Percentiles rank a stretch among this genome's conserved stretches.
Evolutionary conservation across 2,797 vertebrate genomes (phyloP).

Genomic region (Columba guinea): DNA sequence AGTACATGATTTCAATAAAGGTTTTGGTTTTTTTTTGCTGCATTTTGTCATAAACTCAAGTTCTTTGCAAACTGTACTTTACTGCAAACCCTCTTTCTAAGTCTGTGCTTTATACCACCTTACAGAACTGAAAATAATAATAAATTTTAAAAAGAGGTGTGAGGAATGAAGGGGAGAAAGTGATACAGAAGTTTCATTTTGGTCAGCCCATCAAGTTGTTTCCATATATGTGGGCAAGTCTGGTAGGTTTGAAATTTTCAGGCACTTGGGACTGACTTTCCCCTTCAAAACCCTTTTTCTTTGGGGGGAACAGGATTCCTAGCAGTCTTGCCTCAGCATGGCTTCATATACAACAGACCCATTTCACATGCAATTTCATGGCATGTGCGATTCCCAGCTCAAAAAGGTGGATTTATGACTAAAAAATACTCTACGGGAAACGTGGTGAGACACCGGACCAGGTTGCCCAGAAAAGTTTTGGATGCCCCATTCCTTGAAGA

Average conservation of each 20-base stretch:
- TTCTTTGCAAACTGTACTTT: background rate
- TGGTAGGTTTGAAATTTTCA: background rate
- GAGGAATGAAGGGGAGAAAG: background rate
- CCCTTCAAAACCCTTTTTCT: background rate
- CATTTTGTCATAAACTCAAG: background rate
- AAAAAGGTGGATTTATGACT: background rate
- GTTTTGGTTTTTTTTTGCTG: rapidly evolving
- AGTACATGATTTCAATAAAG: background rate
- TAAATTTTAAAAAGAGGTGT: background rate
- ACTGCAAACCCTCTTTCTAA: background rate
- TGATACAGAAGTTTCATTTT: background rate
- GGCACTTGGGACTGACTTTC: background rate
- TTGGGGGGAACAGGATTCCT: background rate
- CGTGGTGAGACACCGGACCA: too few relatives aligned
- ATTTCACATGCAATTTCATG: background rate
- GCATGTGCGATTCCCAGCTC: background rate
- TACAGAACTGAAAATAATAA: background rate
- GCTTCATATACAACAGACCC: background rate
- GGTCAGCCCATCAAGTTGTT: background rate
- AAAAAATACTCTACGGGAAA: background rate
- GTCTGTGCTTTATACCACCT: background rate
- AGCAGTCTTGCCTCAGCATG: background rate
- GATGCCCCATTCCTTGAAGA: too few relatives aligned
- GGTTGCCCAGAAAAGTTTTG: too few relatives aligned
- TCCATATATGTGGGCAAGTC: background rate